phyloP scores from a whole-genome alignment of 2,797 vertebrate species.

The Anguilla obscura region DNA sequence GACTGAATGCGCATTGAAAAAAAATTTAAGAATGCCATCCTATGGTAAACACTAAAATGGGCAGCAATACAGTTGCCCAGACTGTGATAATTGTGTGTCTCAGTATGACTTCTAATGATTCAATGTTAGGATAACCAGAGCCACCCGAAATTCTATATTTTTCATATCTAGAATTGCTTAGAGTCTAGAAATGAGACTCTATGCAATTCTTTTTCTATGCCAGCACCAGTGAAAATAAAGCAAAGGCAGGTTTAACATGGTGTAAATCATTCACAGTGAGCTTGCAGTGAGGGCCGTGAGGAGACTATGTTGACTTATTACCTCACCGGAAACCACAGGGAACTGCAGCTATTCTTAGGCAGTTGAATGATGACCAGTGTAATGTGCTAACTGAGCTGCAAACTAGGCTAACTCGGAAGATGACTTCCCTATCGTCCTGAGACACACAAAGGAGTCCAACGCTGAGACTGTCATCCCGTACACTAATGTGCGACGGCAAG shows the following conservation, averaged over 20 bases:
- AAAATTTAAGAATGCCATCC: not conserved
- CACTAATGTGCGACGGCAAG: not conserved
- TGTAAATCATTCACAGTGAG: not conserved
- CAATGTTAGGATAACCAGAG: not conserved
- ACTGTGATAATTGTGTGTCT: not conserved
- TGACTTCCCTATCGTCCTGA: not conserved
- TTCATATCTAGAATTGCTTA: not conserved
- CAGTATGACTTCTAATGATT: not conserved
- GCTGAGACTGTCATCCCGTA: not conserved
- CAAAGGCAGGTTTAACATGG: not conserved
- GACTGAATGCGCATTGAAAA: not conserved
- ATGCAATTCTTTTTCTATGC: not conserved
- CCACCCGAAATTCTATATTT: not conserved
- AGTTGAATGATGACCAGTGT: not conserved
- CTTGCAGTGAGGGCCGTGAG: not conserved
- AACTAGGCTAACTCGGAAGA: slow-evolving; percentile 9
- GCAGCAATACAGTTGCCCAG: not conserved
- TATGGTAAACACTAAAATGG: not conserved
- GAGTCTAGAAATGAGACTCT: not conserved
- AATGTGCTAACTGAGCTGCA: slow-evolving; percentile 14
- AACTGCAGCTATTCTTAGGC: slow-evolving; percentile 19
- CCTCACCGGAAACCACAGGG: not conserved
- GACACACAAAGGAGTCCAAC: not conserved
- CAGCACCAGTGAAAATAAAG: not conserved
- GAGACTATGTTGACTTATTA: not conserved